Evolutionary conservation across 2,797 vertebrate genomes (phyloP).

Genomic region (Oreochromis grahami): DNA sequence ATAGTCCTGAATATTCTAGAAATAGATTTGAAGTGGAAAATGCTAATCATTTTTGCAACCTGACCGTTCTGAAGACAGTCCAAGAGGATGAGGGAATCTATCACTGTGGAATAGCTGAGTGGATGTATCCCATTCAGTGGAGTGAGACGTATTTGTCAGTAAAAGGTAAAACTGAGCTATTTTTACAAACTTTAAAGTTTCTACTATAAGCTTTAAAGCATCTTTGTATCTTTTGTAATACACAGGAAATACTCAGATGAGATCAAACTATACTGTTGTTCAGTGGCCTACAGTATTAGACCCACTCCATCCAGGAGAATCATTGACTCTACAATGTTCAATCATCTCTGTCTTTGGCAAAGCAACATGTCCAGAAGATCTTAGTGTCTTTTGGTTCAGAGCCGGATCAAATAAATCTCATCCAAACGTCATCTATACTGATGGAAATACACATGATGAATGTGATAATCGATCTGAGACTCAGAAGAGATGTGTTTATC

Average conservation of each 20-base stretch:
- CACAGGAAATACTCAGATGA: no score
- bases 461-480: background rate
- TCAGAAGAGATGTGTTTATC: slow-evolving; percentile 4
- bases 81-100: no score
- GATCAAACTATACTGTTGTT: background rate
- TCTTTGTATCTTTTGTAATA: no score
- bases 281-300: background rate
- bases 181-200: no score
- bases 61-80: no score
- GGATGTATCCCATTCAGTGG: no score
- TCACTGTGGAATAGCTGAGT: background rate
- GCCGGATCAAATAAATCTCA: background rate
- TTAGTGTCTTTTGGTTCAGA: slow-evolving; percentile 23
- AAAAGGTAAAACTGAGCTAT: no score
- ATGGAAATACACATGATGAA: background rate
- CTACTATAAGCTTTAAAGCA: no score
- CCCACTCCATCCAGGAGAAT: background rate
- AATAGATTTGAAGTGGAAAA: no score
- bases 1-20: no score
- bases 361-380: background rate
- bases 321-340: background rate
- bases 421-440: background rate
- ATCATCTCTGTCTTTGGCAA: background rate
- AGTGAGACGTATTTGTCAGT: no score
- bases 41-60: no score